Base-by-base conservation (phyloP, 2,888 invertebrate genomes). In the Pristionchus japonicus region DNA sequence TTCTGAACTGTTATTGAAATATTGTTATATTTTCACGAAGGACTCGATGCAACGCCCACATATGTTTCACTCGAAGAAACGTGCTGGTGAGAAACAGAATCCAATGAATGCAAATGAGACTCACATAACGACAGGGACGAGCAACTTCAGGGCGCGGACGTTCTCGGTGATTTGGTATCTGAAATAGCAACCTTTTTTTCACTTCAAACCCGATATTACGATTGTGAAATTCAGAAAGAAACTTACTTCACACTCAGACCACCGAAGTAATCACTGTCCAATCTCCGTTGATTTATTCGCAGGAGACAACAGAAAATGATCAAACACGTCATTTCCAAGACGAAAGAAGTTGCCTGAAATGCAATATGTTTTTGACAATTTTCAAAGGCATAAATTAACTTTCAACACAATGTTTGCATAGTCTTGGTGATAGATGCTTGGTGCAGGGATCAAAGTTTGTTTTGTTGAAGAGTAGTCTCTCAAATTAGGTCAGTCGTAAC, bases 91-190 rank as follows among this genome's bases (percentile, higher is more conserved):
- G n/a, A 67, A 31, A 13, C 15, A 31, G 1, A 31, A 34, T n/a
- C n/a, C 13, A 67, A 34, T 34, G 20, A 67, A 7, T 0, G 9
- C 4, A 9, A 77, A 47, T 47, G 3, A 40, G 13, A 77, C 77
- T 77, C 77, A 77, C 77, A 77, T 77, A 9, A 77, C 77, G 3
- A 77, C 77, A n/a, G 77, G 77, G 0, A 77, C 77, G n/a, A 77
- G 77, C 27, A 77, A 17, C 43, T 77, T 77, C n/a, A 77, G 77
- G 27, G 77, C 77, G 3, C 77, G 77, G 1, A 77, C 77, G 11
- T 77, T 77, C 77, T 77, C 77, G 77, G 77, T 77, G 43, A 77
- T 77, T 77, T 77, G 77, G 47, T 77, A 77, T 23, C 77, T 77
- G 17, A 43, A 77, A 43, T 13, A 3, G 34, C n/a, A 77, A 57